phyloP scores from a whole-genome alignment of 2,888 invertebrate genomes.

The Caenorhabditis drosophilae region DNA sequence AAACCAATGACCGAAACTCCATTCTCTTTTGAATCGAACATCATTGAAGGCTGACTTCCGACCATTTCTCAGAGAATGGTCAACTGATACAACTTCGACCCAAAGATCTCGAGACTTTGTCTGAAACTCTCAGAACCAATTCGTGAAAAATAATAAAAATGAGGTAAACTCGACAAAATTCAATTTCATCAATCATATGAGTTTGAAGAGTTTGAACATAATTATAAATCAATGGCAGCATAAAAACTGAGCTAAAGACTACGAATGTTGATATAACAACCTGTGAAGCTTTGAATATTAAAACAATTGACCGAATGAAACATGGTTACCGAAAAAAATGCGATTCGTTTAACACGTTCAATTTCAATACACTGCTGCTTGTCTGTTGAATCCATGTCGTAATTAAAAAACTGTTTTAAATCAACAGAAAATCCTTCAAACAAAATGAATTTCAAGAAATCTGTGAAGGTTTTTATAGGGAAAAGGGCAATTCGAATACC shows the following conservation, averaged over 20 bases:
- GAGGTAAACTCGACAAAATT: conserved; percentile 60
- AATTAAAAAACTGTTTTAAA: no score
- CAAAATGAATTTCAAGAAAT: no score
- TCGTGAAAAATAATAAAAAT: no score
- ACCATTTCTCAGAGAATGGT: conserved; percentile 21
- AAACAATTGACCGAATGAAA: background rate
- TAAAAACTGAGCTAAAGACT: conserved; percentile 64
- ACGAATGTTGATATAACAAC: conserved; percentile 66
- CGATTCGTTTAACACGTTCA: conserved; percentile 26
- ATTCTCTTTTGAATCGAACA: conserved; percentile 33
- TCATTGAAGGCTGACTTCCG: conserved; percentile 24
- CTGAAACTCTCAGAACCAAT: no score
- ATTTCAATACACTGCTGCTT: conserved; percentile 25
- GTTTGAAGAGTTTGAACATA: conserved; percentile 64
- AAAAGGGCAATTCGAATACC: no score
- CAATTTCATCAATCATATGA: conserved; percentile 64
- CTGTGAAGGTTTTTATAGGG: no score
- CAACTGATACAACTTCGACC: conserved; percentile 50
- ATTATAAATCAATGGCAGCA: conserved; percentile 67
- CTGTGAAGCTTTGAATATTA: conserved; percentile 6
- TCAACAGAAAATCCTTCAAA: no score
- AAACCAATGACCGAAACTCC: conserved; percentile 50
- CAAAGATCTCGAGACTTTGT: conserved; percentile 47
- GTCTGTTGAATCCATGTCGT: conserved; percentile 24
- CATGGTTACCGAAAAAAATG: conserved; percentile 29